These are phyloP conservation scores for Melangyna quadrimaculata DNA, from an alignment of 2,888 invertebrate genomes.

Conservation along the genomic window DNA sequence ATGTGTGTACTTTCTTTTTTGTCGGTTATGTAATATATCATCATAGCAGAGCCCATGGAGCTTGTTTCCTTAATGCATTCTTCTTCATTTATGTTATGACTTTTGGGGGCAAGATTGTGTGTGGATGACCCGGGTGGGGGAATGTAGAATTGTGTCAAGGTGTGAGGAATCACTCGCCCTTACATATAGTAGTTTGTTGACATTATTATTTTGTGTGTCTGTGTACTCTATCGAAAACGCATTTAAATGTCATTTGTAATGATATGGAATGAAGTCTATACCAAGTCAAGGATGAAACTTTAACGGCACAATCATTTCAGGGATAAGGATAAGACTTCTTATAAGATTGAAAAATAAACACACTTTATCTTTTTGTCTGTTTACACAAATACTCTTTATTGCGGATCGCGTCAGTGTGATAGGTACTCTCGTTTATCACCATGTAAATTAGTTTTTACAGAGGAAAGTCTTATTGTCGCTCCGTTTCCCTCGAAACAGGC, in stretches of 20 bases:
- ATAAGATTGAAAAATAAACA: no score
- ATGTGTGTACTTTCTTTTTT: conserved; percentile 61
- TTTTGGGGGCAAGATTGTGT: not conserved
- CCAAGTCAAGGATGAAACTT: not conserved
- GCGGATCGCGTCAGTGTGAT: no score
- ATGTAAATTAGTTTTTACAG: no score
- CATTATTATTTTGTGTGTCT: no score
- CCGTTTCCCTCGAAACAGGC: no score
- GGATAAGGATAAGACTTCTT: no score
- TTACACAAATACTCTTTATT: no score
- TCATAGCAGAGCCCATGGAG: conserved; percentile 40
- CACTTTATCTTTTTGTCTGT: no score
- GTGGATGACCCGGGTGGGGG: no score
- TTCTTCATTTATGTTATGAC: conserved; percentile 38
- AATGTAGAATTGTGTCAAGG: not conserved
- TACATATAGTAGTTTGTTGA: not conserved
- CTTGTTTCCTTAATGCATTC: conserved; percentile 66
- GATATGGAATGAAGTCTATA: not conserved
- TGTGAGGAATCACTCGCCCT: conserved; percentile 3
- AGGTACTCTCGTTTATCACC: no score
- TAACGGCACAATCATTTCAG: not conserved
- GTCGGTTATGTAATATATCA: conserved; percentile 59
- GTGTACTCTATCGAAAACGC: conserved; percentile 21
- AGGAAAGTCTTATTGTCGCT: no score
- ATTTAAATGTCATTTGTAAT: not conserved